Evolutionary conservation across 2,113 vertebrate species (phyloP).

Genomic region (Malurus elegans): DNA sequence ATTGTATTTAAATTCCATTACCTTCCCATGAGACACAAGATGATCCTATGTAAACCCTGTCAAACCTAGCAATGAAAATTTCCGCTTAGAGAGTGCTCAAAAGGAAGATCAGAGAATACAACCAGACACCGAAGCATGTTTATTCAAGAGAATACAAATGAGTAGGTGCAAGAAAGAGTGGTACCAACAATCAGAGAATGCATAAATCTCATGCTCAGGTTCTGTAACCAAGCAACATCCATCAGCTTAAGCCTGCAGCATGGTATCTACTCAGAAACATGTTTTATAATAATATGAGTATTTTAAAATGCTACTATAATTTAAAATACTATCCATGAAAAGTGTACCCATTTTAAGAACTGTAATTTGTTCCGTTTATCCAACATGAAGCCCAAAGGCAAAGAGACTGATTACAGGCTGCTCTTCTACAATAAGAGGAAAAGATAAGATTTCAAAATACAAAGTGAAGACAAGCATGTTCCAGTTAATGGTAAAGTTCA

Average conservation of each 20-base stretch:
- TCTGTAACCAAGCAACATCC: background rate
- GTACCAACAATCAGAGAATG: background rate
- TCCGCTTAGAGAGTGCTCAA: background rate
- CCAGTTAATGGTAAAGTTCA: background rate
- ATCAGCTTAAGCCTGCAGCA: background rate
- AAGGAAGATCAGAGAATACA: background rate
- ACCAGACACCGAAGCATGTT: background rate
- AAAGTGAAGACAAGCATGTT: background rate
- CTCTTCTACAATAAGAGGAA: background rate
- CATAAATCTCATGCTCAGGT: background rate
- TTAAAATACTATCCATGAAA: background rate
- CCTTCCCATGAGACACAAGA: background rate
- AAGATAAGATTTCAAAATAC: background rate
- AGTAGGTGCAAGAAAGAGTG: background rate
- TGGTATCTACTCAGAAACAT: background rate
- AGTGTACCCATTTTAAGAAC: background rate
- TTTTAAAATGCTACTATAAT: background rate
- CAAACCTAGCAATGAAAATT: background rate
- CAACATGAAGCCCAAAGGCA: background rate
- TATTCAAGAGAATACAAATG: background rate
- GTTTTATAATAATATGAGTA: background rate
- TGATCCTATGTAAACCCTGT: background rate
- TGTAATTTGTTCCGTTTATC: background rate
- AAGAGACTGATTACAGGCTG: background rate
- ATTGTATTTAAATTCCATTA: background rate